Base-by-base conservation (phyloP, 1,140 invertebrate genomes). In the Pseudomyrmex sp. region DNA sequence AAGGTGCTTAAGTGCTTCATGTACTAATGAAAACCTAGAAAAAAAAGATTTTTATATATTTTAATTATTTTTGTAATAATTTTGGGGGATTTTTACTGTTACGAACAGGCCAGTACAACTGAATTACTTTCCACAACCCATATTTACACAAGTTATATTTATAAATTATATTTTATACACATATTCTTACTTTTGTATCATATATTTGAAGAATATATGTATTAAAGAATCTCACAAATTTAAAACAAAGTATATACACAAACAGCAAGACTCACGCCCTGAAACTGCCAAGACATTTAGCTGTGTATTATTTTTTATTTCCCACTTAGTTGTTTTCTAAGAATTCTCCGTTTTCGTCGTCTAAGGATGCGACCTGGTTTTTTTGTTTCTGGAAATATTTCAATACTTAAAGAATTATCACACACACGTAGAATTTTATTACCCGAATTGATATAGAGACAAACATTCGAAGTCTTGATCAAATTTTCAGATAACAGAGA, bases 311-410 rank as follows among this genome's bases (percentile, higher is more conserved):
- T 15, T 10, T 15, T 58, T 59, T 56, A 62, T 10, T 18, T 80
- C n/a, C 59, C 59, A 73, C 46, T 35, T 35, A 10, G 13, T 5
- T 10, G 72, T 79, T 35, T 63, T 8, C 75, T 76, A 69, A 23
- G 56, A 79, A 80, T 88, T 87, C 74, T 87, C 10, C 85, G 85
- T 35, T 35, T 35, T 35, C 35, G 35, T 35, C 35, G 35, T 35
- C 35, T 35, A 35, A 35, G 35, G 5, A 35, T 35, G 35, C 35
- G 35, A 35, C 35, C 35, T 35, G 35, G 5, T 0, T 35, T 35
- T 35, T 35, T 35, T 35, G 35, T 35, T 35, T 35, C 35, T 35
- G 35, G 13, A 79, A 12, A 50, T 50, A 7, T 59, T 61, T 80
- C 15, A 69, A 7, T 26, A 79, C 69, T 26, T 77, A 12, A 79